Evolutionary conservation across 2,797 vertebrate genomes (phyloP).

Genomic region (Garrulus glandarius): DNA sequence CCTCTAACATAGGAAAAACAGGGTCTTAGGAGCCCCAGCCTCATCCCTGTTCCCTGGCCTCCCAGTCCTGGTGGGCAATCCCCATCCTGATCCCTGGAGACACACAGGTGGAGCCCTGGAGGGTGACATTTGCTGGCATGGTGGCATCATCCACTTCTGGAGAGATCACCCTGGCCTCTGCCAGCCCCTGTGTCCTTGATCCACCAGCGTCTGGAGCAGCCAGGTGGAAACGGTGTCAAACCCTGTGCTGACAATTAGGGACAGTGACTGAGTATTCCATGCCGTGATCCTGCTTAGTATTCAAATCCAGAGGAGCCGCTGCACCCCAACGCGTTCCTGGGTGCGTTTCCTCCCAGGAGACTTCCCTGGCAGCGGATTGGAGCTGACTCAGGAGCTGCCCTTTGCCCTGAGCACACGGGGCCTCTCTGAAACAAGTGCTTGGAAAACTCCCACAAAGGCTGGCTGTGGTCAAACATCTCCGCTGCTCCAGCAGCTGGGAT

Average conservation of each 20-base stretch:
- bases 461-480: not conserved
- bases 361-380: not conserved
- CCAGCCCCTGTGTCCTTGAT: accelerated
- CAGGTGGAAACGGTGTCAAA: not conserved
- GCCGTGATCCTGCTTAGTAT: accelerated
- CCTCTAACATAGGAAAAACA: accelerated
- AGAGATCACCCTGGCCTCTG: not conserved
- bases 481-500: constrained; percentile 4
- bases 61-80: not conserved
- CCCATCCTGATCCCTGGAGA: not conserved
- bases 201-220: accelerated
- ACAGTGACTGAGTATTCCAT: not conserved
- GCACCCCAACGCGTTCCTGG: accelerated
- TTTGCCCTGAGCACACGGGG: not conserved
- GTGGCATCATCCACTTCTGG: accelerated
- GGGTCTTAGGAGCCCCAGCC: not conserved
- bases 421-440: not conserved
- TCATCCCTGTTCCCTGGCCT: not conserved
- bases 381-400: constrained; percentile 13
- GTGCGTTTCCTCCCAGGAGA: accelerated
- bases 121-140: accelerated
- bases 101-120: accelerated
- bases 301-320: not conserved
- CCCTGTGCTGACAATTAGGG: not conserved
- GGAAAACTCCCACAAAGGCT: constrained; percentile 19